These are phyloP conservation scores for Burhinus bistriatus DNA, from an alignment of 2,113 vertebrate species.

Conservation along the genomic window DNA sequence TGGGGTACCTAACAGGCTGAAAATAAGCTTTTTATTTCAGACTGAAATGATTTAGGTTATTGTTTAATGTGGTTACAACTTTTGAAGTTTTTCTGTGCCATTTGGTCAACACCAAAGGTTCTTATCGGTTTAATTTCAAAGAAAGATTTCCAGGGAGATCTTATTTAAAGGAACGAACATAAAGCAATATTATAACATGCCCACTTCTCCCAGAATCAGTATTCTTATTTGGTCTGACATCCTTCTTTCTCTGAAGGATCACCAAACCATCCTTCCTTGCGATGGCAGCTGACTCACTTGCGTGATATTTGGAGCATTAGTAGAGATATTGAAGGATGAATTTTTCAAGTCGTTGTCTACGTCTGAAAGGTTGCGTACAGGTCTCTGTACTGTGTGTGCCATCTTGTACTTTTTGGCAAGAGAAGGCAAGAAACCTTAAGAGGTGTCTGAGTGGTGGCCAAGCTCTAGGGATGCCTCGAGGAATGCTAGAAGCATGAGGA, in stretches of 20 bases:
- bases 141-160: background rate
- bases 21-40: background rate
- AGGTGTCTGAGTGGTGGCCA: background rate
- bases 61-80: background rate
- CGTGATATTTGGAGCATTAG: background rate
- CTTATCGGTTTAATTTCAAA: background rate
- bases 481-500: background rate
- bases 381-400: background rate
- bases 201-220: background rate
- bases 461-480: background rate
- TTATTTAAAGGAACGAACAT: accelerated
- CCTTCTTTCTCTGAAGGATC: background rate
- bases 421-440: background rate
- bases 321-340: background rate
- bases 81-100: background rate
- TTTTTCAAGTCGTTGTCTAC: accelerated
- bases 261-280: background rate
- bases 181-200: accelerated
- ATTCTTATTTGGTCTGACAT: background rate
- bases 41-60: background rate
- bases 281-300: background rate
- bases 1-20: background rate
- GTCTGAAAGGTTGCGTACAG: accelerated
- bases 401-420: background rate
- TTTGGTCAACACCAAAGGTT: background rate